Conservation (phyloP, 2,888 invertebrate genomes). For the Sinelater perroti region DNA sequence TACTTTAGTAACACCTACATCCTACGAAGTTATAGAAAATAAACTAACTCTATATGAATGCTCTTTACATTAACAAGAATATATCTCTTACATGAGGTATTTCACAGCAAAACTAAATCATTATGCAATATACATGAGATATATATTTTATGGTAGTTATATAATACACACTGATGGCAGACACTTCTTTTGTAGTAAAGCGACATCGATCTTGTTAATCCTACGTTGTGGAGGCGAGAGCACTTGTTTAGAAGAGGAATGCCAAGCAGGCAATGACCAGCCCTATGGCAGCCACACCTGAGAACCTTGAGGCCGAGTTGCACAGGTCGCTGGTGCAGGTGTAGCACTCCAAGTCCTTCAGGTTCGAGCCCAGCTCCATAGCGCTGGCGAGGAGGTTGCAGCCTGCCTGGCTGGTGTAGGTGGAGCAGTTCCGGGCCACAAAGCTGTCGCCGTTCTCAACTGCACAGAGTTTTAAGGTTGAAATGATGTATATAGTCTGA, state of each 20-base stretch:
- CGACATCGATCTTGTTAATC: constrained; percentile 25
- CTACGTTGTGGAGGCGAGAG: not conserved
- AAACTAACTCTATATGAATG: constrained; percentile 7
- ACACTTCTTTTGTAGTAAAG: constrained; percentile 26
- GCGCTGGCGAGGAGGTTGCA: constrained; percentile 26
- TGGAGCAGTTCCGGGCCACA: constrained; percentile 27
- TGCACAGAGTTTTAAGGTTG: not conserved
- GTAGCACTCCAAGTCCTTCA: constrained; percentile 29
- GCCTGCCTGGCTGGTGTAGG: constrained; percentile 21
- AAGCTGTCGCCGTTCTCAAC: constrained; percentile 26
- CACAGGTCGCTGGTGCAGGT: constrained; percentile 29
- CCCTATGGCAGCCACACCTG: constrained; percentile 26
- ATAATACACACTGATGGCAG: constrained; percentile 20
- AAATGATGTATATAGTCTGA: not conserved
- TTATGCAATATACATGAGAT: constrained; percentile 4
- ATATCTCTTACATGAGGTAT: constrained; percentile 21
- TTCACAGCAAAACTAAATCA: constrained; percentile 6
- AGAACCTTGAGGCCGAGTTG: constrained; percentile 29
- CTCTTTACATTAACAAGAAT: constrained; percentile 17
- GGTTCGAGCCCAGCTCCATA: constrained; percentile 24
- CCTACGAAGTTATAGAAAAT: constrained; percentile 10
- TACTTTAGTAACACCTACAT: constrained; percentile 4
- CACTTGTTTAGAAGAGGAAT: constrained; percentile 28
- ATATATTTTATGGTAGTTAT: too few relatives aligned
- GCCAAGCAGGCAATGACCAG: constrained; percentile 27